phyloP scores from a whole-genome alignment of 2,888 invertebrate species.

The Elmis aenea region DNA sequence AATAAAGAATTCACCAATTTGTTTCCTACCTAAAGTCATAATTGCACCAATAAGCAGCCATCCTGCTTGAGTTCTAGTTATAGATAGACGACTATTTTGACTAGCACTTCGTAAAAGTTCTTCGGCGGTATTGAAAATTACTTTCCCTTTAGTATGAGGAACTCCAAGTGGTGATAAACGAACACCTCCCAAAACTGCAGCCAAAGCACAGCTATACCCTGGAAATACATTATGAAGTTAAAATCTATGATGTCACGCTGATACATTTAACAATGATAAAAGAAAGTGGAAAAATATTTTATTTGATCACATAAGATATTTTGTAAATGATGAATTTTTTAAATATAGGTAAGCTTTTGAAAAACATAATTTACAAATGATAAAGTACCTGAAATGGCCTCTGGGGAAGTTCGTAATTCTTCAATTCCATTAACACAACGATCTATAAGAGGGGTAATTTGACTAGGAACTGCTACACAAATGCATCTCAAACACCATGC shows the following conservation, averaged over 20 bases:
- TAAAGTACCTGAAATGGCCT: conserved; percentile 71
- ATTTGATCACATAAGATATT: too few relatives aligned
- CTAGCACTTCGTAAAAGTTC: conserved; percentile 93
- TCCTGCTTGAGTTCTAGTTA: conserved; percentile 93
- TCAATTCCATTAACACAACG: conserved; percentile 84
- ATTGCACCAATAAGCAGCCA: conserved; percentile 97
- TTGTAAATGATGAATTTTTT: too few relatives aligned
- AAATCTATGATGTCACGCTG: too few relatives aligned
- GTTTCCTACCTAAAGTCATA: conserved; percentile 83
- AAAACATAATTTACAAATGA: too few relatives aligned
- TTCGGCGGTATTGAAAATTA: conserved; percentile 96
- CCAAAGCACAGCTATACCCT: conserved; percentile 90
- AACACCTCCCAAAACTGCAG: conserved; percentile 89
- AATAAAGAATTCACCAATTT: conserved; percentile 1
- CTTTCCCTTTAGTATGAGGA: conserved; percentile 95
- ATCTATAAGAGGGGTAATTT: conserved; percentile 90
- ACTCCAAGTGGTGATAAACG: conserved; percentile 87
- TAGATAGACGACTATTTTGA: conserved; percentile 91
- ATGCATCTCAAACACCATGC: conserved; percentile 92
- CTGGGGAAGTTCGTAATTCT: conserved; percentile 82
- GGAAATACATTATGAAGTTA: too few relatives aligned
- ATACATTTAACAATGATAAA: too few relatives aligned
- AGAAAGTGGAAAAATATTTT: too few relatives aligned
- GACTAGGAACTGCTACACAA: conserved; percentile 90
- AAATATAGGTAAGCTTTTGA: too few relatives aligned